Evolutionary conservation across 2,888 invertebrate genomes (phyloP), one percentile per base, ranked within the genome.

Genomic region (Abrostola triplasia): DNA sequence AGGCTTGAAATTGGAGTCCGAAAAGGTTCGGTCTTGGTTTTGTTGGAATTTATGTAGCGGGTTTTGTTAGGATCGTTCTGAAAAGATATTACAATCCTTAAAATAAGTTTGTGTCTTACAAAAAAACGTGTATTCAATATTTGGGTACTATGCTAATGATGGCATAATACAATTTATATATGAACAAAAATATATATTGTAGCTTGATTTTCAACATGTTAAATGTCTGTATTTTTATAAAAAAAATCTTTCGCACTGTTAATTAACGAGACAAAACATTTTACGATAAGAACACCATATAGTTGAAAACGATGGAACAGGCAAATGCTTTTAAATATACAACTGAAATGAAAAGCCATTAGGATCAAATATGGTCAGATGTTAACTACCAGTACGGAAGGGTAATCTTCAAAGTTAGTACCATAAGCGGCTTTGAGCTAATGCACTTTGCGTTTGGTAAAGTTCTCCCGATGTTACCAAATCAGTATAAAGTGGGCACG

Each of bases 331-430:
- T 24, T 2, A 24, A 24, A 24, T 35, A 36, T 48, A 10, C 24
- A 51, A 59, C 6, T 38, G 50, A 53, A 55, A 57, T 44, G 55
- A 59, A 24, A 54, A 12, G n/a, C 11, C 24, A 48, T n/a, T 13
- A 24, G 1, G 24, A 24, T 40, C 57, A 71, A 37, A 12, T 58
- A 59, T 5, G 42, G 57, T 40, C 71, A 67, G 47, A 57, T 71
- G 49, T 57, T 70, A 64, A 47, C 64, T 56, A 71, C 13, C 38
- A 40, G 50, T 50, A 44, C 36, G 59, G 37, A 50, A 59, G 36
- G 51, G 38, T 62, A 40, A 56, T 54, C 38, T 57, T 67, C 47
- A 38, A 54, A 47, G 12, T 47, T 47, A 24, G 13, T 47, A 47
- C 44, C 44, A 47, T 47, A 47, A 47, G 44, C 44, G 13, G 44